Conservation (phyloP, 1,140 invertebrate genomes). For the Apis dorsata region DNA sequence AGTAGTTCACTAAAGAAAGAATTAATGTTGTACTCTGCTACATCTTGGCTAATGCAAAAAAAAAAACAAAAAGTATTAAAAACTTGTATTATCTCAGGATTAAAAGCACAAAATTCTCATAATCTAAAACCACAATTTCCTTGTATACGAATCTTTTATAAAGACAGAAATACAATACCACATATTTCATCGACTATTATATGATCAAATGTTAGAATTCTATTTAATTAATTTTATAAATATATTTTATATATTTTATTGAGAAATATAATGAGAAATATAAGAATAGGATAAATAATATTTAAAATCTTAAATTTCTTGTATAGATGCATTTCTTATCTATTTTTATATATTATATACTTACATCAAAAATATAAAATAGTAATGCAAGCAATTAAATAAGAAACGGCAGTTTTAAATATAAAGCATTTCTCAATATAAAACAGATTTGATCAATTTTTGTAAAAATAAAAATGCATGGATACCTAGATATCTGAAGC, state of each 20-base stretch:
- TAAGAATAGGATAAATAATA: neutral
- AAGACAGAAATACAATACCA: constrained; percentile 22
- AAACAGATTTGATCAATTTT: neutral
- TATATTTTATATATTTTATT: neutral
- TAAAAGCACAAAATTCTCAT: constrained; percentile 20
- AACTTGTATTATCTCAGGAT: constrained; percentile 19
- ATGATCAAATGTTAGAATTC: neutral
- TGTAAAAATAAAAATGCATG: constrained; percentile 13
- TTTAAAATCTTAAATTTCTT: neutral
- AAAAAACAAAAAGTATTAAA: constrained; percentile 44
- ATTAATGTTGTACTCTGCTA: constrained; percentile 79
- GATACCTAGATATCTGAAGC: constrained; percentile 15
- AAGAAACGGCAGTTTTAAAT: constrained; percentile 24
- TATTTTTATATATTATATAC: neutral
- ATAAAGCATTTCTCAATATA: neutral
- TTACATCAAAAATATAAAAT: constrained; percentile 38
- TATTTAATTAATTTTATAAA: neutral
- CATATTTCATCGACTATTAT: constrained; percentile 42
- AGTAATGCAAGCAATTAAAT: constrained; percentile 7
- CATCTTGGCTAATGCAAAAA: constrained; percentile 63
- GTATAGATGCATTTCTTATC: neutral
- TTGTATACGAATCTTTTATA: constrained; percentile 45
- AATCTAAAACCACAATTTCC: constrained; percentile 60
- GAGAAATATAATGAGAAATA: neutral
- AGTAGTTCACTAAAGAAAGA: constrained; percentile 85